These are phyloP conservation scores for Chironomus tentans DNA, from an alignment of 2,888 invertebrate genomes.

Conservation along the genomic window DNA sequence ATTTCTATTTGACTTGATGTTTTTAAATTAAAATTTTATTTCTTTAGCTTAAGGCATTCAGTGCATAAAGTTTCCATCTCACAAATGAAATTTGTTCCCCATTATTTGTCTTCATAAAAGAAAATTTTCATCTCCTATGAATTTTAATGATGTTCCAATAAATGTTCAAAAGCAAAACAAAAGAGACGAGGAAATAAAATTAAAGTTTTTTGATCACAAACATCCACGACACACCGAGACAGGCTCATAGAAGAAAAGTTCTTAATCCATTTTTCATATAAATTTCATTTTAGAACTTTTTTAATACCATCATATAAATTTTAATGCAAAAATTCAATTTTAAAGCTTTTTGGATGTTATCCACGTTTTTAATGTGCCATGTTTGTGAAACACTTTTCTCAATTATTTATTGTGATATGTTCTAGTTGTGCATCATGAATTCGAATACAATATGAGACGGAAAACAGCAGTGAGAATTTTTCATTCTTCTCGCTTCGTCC, in stretches of 20 bases:
- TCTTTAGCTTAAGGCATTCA: too few relatives aligned
- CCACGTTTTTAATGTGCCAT: constrained; percentile 9
- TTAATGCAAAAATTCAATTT: neutral
- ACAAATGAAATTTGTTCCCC: too few relatives aligned
- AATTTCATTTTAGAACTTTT: too few relatives aligned
- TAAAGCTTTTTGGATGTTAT: neutral
- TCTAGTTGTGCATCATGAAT: neutral
- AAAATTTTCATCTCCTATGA: neutral
- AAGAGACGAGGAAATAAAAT: neutral
- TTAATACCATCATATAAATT: too few relatives aligned
- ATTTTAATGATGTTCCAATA: neutral
- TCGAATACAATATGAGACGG: neutral
- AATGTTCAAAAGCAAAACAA: neutral
- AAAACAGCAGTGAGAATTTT: neutral
- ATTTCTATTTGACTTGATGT: too few relatives aligned
- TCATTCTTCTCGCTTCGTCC: neutral
- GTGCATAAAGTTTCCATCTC: too few relatives aligned
- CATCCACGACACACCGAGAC: neutral
- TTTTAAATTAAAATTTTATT: too few relatives aligned
- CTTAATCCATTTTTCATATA: neutral
- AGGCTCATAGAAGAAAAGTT: neutral
- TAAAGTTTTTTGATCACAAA: neutral
- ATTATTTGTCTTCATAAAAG: too few relatives aligned
- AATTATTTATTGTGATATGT: constrained; percentile 11
- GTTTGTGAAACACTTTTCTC: neutral